Evolutionary conservation across 1,140 invertebrate genomes (phyloP), one percentile per base, ranked within the genome.

Genomic region (Pygmarrhopalites habei): DNA sequence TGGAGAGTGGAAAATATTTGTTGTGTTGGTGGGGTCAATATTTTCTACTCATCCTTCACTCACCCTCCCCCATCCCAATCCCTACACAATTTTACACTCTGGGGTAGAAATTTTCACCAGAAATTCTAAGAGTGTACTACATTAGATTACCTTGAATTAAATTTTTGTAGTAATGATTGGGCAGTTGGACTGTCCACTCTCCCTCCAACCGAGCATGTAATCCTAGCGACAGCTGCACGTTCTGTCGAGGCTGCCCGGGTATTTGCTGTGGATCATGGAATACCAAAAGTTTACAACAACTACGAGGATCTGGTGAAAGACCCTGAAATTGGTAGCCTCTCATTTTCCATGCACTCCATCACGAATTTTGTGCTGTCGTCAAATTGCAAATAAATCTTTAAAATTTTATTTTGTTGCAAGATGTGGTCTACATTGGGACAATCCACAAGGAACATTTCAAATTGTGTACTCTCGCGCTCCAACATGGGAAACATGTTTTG

Each of bases 81-180:
- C n/a, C n/a, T n/a, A n/a, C n/a, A n/a, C n/a, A n/a, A n/a, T n/a
- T n/a, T n/a, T n/a, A n/a, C n/a, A n/a, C n/a, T n/a, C n/a, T n/a
- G n/a, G n/a, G n/a, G n/a, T n/a, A n/a, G n/a, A n/a, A n/a, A n/a
- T n/a, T n/a, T n/a, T n/a, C n/a, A n/a, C n/a, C n/a, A n/a, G n/a
- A n/a, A n/a, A n/a, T n/a, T n/a, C n/a, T n/a, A n/a, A n/a, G n/a
- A n/a, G n/a, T n/a, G n/a, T n/a, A n/a, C n/a, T n/a, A n/a, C n/a
- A n/a, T n/a, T n/a, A n/a, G n/a, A n/a, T n/a, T n/a, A n/a, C n/a
- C n/a, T n/a, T n/a, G n/a, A n/a, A n/a, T n/a, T n/a, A n/a, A n/a
- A n/a, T n/a, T n/a, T n/a, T n/a, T n/a, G n/a, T n/a, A 81, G 80
- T 41, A 82, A 89, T 74, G 90, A 94, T 73, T 95, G 94, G 75